Base-by-base conservation (phyloP, 1,140 invertebrate species). In the Drosophila bipectinata region DNA sequence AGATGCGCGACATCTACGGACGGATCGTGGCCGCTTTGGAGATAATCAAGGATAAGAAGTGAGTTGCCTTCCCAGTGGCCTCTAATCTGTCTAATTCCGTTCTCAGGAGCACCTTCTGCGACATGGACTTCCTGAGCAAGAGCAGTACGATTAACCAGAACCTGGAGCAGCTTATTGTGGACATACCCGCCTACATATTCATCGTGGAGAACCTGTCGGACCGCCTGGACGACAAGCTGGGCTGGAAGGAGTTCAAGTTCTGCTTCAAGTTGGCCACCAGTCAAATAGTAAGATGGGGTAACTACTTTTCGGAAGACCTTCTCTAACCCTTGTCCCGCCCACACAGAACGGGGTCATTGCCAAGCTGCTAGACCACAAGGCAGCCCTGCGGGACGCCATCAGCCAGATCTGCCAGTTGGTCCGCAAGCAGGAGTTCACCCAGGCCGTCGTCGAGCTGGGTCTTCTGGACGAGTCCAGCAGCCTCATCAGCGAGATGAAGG, bases 241-340 rank as follows among this genome's bases (percentile, higher is more conserved):
- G 94, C 67, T 95, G 94, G 94, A 93, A 93, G 61, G 94, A 95
- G 83, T 95, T 95, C 91, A 95, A 95, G 79, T 95, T 95, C 87
- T 94, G 94, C 64, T 95, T 95, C 72, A 95, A 95, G 92, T 91
- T 95, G 49, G 94, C 94, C 12, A 95, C 94, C 39, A 95, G 94
- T 51, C 95, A 95, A 94, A 93, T 95, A 66, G 94, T 95, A 91
- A 92, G 94, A 10, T 47, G 24, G 1, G 21, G 4, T 92, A 3
- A 7, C 7, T 2, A 18, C 15, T 6, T 28, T 1, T 7, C 6
- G 1, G 6, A 28, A 28, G 5, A 28, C 41, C 3, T 3, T 3
- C 0, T 4, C 5, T 6, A 14, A 14, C 24, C 28, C 3, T n/a
- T 37, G 4, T 32, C 4, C 9, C 30, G 2, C 30, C 56, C 5